Base-by-base conservation (phyloP, 2,113 vertebrate species). In the Nipponia nippon region DNA sequence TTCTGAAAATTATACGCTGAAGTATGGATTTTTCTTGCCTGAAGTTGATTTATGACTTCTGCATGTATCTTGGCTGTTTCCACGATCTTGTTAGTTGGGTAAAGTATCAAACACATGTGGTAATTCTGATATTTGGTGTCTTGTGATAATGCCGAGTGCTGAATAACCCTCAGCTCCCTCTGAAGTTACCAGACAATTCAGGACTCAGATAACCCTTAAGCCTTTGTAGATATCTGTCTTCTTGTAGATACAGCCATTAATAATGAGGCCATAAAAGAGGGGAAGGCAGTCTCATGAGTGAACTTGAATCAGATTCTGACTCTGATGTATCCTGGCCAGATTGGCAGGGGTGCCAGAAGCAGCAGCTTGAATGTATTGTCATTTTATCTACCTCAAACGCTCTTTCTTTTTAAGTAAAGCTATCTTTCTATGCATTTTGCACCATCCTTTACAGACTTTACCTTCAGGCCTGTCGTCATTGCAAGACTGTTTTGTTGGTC, bases 371-470 rank as follows among this genome's bases (percentile, higher is more conserved):
- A 59, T 47, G 1, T 87, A 72, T 80, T 95, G 71, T 80, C 42
- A 73, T 93, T 95, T 75, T 89, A 83, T 90, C 70, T 95, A 26
- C 69, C 34, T 50, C 89, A 77, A 34, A 92, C 93, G 85, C 75
- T 91, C 87, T 84, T 80, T 95, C 88, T 95, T 92, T 96, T 90
- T 88, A 95, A 76, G 16, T 94, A 85, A 91, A 96, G 30, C 56
- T 76, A 53, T 53, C n/a, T 46, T 86, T 47, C 52, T 63, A 18
- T 82, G 52, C 56, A 30, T 97, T 97, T 94, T 97, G 69, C 62
- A 34, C 70, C 77, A 36, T 96, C 80, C 89, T 86, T 93, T 97
- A 84, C 83, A 85, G 90, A 91, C 66, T 92, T 79, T 94, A 29
- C 55, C 63, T 94, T 83, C 40, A 44, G 52, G 16, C 55, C 22